Conservation (phyloP, 1,140 invertebrate genomes). For the Magallana ariakensis region DNA sequence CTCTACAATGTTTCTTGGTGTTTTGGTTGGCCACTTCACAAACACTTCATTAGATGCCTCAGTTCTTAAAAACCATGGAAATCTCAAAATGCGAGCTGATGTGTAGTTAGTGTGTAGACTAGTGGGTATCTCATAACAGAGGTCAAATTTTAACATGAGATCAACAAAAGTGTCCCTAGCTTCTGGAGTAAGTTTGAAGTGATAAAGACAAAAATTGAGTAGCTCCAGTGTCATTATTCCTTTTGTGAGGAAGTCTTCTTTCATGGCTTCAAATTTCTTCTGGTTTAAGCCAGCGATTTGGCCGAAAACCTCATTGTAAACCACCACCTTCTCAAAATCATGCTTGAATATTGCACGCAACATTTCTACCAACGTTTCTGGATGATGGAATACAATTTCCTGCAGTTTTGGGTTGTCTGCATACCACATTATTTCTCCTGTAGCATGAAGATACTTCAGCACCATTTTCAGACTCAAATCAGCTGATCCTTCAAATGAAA, state of each 20-base stretch:
- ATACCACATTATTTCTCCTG: constrained; percentile 76
- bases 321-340: constrained; percentile 72
- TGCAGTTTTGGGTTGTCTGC: constrained; percentile 70
- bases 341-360: constrained; percentile 75
- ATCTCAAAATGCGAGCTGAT: constrained; percentile 67
- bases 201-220: constrained; percentile 69
- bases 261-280: constrained; percentile 68
- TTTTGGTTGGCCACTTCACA: constrained; percentile 64
- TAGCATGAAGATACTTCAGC: constrained; percentile 72
- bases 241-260: constrained; percentile 68
- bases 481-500: constrained; percentile 68
- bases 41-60: constrained; percentile 61
- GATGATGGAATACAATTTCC: constrained; percentile 73
- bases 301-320: constrained; percentile 63
- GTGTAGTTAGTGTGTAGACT: constrained; percentile 61
- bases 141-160: constrained; percentile 75
- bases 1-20: constrained; percentile 69
- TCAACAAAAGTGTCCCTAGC: constrained; percentile 71
- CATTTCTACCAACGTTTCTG: constrained; percentile 76
- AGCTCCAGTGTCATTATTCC: constrained; percentile 75
- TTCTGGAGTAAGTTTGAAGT: constrained; percentile 70
- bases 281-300: constrained; percentile 57
- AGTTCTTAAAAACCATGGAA: constrained; percentile 75
- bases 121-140: constrained; percentile 72
- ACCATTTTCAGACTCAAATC: constrained; percentile 71